These are phyloP conservation scores for Trachemys scripta DNA, from an alignment of 2,113 vertebrate genomes.

Conservation along the genomic window DNA sequence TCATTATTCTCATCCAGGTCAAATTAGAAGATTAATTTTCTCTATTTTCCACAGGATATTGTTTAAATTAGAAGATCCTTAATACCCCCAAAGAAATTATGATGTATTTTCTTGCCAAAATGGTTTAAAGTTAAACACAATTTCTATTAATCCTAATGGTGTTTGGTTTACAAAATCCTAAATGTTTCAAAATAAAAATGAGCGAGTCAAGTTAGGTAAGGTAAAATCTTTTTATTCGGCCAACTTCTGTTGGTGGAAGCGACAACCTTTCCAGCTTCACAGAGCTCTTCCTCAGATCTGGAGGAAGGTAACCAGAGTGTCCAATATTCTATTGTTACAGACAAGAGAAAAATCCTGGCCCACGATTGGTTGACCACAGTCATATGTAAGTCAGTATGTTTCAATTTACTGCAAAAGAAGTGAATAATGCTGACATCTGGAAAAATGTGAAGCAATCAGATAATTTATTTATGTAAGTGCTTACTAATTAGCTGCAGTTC, in stretches of 20 bases:
- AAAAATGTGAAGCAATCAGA: background rate
- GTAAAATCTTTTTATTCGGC: background rate
- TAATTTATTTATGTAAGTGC: background rate
- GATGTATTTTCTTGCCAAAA: fast-evolving
- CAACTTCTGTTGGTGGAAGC: background rate
- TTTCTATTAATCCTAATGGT: too few relatives aligned
- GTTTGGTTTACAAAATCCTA: background rate
- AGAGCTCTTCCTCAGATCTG: background rate
- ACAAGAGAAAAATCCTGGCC: background rate
- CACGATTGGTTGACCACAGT: background rate
- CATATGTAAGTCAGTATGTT: background rate
- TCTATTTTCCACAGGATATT: background rate
- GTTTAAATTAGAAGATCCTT: background rate
- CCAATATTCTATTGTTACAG: background rate
- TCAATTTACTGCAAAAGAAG: background rate
- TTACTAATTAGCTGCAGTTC: background rate
- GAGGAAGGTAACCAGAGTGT: background rate
- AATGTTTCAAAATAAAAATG: background rate
- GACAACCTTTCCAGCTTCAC: background rate
- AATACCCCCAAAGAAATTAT: background rate
- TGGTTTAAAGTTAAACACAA: background rate
- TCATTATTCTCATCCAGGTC: background rate
- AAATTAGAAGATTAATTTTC: background rate
- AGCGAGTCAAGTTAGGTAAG: background rate
- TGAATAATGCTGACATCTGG: background rate